Base-by-base conservation (phyloP, 2,797 vertebrate species). In the Gambelia wislizenii region DNA sequence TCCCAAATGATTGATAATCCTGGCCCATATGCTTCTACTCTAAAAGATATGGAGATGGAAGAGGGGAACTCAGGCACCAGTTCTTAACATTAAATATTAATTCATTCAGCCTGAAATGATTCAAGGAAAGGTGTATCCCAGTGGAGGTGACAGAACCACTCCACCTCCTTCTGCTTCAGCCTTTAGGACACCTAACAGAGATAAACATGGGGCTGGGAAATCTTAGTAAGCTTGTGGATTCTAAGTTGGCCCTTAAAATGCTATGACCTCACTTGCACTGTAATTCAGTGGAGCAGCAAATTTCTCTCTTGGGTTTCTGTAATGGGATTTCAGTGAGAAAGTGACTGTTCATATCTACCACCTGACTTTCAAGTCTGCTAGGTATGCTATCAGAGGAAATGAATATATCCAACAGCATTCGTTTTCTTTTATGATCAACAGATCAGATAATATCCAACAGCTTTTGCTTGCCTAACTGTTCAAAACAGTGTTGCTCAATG, bases 321-420 rank as follows among this genome's bases (percentile, higher is more conserved):
- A 76, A 76, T 76, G 75, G 25, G 75, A 76, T 47, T 76, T 76
- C 75, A 76, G 75, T 76, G 75, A 25, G 75, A 76, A 76, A 76
- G 44, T 76, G 75, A 76, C 22, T 76, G 42, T 4, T 47, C 42
- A 76, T 42, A 47, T 27, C 75, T 47, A 76, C 44, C 75, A 47
- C 75, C 75, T 47, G 75, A 76, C 75, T 47, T 44, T 74, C 36
- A 22, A 39, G 36, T 42, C 70, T 74, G 13, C 70, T 39, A 74
- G 42, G 36, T 22, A 22, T 8, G 36, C 36, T 42, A 74, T 74
- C 36, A 39, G 39, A 42, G 36, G 36, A 74, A 74, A 74, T 74
- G 22, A 59, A 22, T 59, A 59, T 3, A 54, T 16, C 56, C 13
- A 42, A 22, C 30, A 39, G 36, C 36, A 18, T 36, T 4, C 36